Evolutionary conservation across 2,888 invertebrate species (phyloP), one percentile per base, ranked within the genome.

Genomic region (Drosophila bunnanda): DNA sequence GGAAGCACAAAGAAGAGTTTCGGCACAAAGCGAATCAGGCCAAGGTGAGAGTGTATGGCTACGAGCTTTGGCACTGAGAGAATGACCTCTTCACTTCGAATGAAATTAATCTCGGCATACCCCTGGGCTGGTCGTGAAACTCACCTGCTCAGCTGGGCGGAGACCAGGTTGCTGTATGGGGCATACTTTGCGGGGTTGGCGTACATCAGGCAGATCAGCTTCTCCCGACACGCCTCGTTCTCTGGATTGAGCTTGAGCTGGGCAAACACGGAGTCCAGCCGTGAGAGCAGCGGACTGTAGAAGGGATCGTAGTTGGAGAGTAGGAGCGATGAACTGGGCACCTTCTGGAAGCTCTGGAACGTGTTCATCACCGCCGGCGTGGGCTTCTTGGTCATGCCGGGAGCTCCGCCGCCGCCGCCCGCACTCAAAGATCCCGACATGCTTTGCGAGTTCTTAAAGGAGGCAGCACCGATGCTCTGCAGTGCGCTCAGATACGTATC

Each of bases 251-350:
- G 93, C 41, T 96, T 96, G 76, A 95, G 90, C 90, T 94, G 94
- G 52, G 96, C 95, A 92, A 97, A 97, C 48, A 97, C 96, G 0
- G 96, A 95, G 82, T 97, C 97, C 60, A 97, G 93, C 17, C 97
- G 93, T 0, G 97, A 97, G 17, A 97, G 92, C 28, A 97, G 91
- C 0, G 97, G 97, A 76, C 97, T 97, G 92, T 97, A 97, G 93
- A 97, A 97, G 0, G 97, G 97, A 91, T 97, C 97, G 92, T 97
- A 97, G 92, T 96, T 96, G 77, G 96, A 96, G 64, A 97, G 93
- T 57, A 97, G 94, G 91, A 97, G 93, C 1, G 97, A 96, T 1
- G 97, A 97, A 30, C 95, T 94, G 32, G 97, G 97, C 80, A 97
- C 97, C 90, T 96, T 96, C 91, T 97, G 97, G 94, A 97, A 97